Evolutionary conservation across 2,797 vertebrate genomes (phyloP).

Genomic region (Lycodopsis pacificus): DNA sequence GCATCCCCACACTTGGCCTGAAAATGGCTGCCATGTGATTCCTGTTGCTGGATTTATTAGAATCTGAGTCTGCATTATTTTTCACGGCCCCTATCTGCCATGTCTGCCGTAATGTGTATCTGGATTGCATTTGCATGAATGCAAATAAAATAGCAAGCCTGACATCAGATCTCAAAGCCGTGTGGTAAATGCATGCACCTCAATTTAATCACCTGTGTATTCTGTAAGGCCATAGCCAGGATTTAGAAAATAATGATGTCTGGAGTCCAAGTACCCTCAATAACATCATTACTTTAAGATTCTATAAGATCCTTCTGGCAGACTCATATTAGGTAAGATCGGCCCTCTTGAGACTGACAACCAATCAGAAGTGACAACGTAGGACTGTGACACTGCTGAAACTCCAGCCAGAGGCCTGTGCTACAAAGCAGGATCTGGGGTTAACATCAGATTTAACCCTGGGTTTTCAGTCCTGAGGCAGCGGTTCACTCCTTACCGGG

Average conservation of each 20-base stretch:
- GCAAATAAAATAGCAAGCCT: not conserved
- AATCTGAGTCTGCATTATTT: constrained; percentile 14
- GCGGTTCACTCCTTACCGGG: no score
- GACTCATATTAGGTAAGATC: not conserved
- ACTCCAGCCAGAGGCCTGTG: not conserved
- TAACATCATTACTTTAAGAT: not conserved
- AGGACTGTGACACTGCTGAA: not conserved
- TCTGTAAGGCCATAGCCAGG: not conserved
- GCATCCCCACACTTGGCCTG: constrained; percentile 3
- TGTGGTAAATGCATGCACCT: not conserved
- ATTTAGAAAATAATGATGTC: not conserved
- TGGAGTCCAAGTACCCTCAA: not conserved
- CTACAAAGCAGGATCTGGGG: no score
- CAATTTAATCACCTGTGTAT: not conserved
- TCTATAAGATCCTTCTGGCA: not conserved
- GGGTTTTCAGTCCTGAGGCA: no score
- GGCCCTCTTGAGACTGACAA: not conserved
- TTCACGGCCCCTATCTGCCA: not conserved
- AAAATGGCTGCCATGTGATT: constrained; percentile 27
- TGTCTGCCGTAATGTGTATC: not conserved
- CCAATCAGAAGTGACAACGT: not conserved
- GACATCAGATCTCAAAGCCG: not conserved
- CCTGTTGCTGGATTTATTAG: constrained; percentile 14
- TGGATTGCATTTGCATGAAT: not conserved
- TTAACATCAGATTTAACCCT: no score